Base-by-base conservation (phyloP, 1,140 invertebrate species). In the Diabrotica virgifera region DNA sequence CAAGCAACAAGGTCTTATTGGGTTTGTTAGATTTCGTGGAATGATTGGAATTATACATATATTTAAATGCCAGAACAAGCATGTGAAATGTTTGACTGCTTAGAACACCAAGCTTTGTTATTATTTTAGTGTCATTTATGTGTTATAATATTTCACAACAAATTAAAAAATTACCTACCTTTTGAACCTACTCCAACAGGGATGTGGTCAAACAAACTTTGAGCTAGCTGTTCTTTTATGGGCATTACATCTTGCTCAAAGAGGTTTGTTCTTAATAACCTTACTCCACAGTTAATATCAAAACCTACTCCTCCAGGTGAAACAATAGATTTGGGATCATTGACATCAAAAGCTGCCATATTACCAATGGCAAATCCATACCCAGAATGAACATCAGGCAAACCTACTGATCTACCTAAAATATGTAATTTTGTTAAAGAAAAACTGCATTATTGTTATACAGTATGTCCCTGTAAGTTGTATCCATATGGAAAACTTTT, bases 301-400 rank as follows among this genome's bases (percentile, higher is more conserved):
- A 70, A 70, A 8, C 69, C 69, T 57, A 70, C 69, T 4, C 69
- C 72, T 69, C 77, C 97, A 59, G 98, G 98, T 11, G 97, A 99
- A 4, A 99, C 96, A 64, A 99, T 90, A 35, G 96, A 91, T 69
- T 90, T 84, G 9, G 95, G 95, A 84, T 99, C 87, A 75, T 87
- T 84, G 81, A 96, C 91, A 80, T 99, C 98, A 85, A 99, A 99
- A 36, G 98, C 98, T 69, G 98, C 98, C 93, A 99, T 98, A 80
- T 99, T 99, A 68, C 97, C 95, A 80, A 99, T 99, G 24, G 97
- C 97, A 89, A 99, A 99, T 50, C 97, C 97, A 86, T 99, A 99
- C 50, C 97, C 98, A 24, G 96, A 98, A 83, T 99, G 98, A 46
- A 99, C 89, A 86, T 99, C 98, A 9, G 98, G 98, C 11, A 99